Conservation (phyloP, 1,140 invertebrate species). For the Diploscapter pachys region DNA sequence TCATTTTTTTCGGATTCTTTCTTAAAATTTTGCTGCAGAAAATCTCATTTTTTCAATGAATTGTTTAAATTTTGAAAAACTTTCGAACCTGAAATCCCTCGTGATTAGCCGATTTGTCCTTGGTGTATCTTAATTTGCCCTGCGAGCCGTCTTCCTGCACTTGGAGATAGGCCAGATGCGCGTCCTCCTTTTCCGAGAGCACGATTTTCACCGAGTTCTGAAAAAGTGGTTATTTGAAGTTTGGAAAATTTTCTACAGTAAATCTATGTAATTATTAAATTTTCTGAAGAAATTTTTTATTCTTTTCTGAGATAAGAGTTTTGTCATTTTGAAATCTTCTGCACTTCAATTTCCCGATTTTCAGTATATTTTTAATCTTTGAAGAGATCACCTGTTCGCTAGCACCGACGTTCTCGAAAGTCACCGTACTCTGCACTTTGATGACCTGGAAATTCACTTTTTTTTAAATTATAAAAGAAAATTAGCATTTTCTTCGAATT, state of each 20-base stretch:
- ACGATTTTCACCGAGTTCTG: conserved; percentile 15
- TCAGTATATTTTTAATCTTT: no score
- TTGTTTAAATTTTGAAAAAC: background rate
- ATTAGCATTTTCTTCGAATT: no score
- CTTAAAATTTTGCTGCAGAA: no score
- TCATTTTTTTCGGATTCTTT: no score
- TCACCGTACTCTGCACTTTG: background rate
- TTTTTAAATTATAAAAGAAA: conserved; percentile 6
- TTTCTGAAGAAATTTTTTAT: no score
- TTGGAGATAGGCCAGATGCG: conserved; percentile 7
- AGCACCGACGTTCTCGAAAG: conserved; percentile 5
- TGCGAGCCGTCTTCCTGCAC: conserved; percentile 31
- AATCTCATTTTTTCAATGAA: no score
- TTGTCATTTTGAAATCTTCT: no score
- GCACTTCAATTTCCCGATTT: no score
- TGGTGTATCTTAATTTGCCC: conserved; percentile 14
- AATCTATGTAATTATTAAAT: no score
- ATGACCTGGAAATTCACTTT: conserved; percentile 1
- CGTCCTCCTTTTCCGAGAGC: conserved; percentile 10
- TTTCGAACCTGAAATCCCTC: conserved; percentile 17
- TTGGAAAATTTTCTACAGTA: no score
- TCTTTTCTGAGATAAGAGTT: no score
- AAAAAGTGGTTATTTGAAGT: no score
- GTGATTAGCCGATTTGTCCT: background rate
- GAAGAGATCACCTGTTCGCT: background rate